Evolutionary conservation across 2,888 invertebrate species (phyloP), one percentile per base, ranked within the genome.

Genomic region (Adelognathus sp.): DNA sequence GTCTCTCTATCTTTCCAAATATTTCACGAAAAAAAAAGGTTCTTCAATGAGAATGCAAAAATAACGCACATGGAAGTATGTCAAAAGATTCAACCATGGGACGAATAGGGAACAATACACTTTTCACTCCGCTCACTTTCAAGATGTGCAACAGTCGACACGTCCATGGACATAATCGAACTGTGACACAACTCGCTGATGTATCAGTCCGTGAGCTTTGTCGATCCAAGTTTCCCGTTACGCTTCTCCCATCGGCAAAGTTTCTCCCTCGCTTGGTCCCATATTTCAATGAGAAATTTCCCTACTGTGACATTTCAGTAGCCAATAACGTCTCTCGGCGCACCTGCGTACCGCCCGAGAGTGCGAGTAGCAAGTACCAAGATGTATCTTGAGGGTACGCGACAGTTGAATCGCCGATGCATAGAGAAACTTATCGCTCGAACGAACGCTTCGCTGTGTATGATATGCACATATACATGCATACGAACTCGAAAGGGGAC

Each of bases 1-100:
- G 56, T n/a, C n/a, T 69, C 56, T 79, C 70, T 73, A 72, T 77
- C 61, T 79, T 71, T 81, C 69, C 71, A n/a, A 78, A 82, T 77
- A 76, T 72, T 76, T 54, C 79, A 70, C 72, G 56, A 41, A 61
- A 69, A 46, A 33, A 61, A 52, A 69, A 69, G 44, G 61, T 63
- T n/a, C n/a, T n/a, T n/a, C n/a, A n/a, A n/a, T n/a, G n/a, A n/a
- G n/a, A n/a, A n/a, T n/a, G n/a, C n/a, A n/a, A n/a, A n/a, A n/a
- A n/a, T n/a, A n/a, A n/a, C n/a, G n/a, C n/a, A n/a, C n/a, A n/a
- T n/a, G n/a, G n/a, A n/a, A n/a, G n/a, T n/a, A n/a, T n/a, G n/a
- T n/a, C n/a, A n/a, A n/a, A n/a, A n/a, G n/a, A n/a, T n/a, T n/a
- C n/a, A n/a, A n/a, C n/a, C n/a, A n/a, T n/a, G n/a, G n/a, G n/a